Base-by-base conservation (phyloP, 1,140 invertebrate genomes). In the Lasioglossum baleicum region DNA sequence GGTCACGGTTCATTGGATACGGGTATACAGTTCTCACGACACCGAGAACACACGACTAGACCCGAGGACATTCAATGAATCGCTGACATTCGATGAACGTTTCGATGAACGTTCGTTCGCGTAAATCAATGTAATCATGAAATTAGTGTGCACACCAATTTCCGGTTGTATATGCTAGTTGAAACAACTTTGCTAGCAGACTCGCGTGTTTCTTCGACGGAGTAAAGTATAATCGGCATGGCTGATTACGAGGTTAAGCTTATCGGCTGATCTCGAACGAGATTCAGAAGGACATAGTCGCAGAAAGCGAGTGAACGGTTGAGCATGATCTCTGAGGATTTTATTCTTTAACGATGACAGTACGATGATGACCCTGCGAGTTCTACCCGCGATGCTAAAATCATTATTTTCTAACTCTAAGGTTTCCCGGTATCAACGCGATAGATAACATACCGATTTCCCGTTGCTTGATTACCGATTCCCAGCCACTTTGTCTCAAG, bases 381-480 rank as follows among this genome's bases (percentile, higher is more conserved):
- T 51, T 15, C 8, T 26, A 51, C 20, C 20, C 51, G 11, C 13
- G 42, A 44, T 44, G 22, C 65, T 5, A 15, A 44, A 58, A 35
- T 3, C 7, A 48, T 15, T 10, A 68, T 68, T 66, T 73, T 42
- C 67, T 31, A 48, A 75, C 63, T 66, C 63, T 66, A 11, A 44
- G 61, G 65, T 69, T 81, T 76, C 56, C 64, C 65, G 53, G 44
- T 10, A 69, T 31, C 53, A 15, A 15, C 48, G 20, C 11, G 26
- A 17, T 22, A 79, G 17, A 51, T 11, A 15, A 31, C 22, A 40
- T 15, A 73, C 26, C 63, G 22, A 53, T 75, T 75, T 75, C 53
- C 42, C 61, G 68, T 75, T 44, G 61, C 64, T 53, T 56, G 44
- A 68, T 75, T 68, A 75, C 53, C 48, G 42, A 63, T 80, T 61